A percentile compares a stretch with the other conserved stretches of the same genome.
These are phyloP conservation scores for Gobius niger DNA, from an alignment of 2,113 vertebrate species.

Conservation along the genomic window DNA sequence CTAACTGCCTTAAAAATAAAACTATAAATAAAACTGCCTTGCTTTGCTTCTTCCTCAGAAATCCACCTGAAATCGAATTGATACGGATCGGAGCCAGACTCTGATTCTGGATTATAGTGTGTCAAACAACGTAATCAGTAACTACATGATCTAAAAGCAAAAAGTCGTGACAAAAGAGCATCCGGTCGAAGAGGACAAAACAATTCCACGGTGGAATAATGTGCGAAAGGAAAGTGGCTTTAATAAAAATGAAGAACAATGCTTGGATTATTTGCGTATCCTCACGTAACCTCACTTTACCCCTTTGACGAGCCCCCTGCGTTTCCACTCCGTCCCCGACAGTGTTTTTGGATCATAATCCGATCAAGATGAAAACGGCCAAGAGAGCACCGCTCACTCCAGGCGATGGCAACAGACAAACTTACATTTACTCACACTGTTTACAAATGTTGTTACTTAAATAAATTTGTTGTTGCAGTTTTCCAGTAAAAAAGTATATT, in stretches of 20 bases:
- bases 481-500: no score
- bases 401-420: background rate
- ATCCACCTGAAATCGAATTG: no score
- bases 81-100: no score
- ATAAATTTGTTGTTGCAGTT: no score
- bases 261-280: slow-evolving; percentile 39
- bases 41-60: no score
- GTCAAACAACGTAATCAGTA: no score
- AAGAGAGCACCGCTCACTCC: background rate
- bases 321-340: background rate
- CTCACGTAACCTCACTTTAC: slow-evolving; percentile 32
- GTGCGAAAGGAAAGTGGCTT: slow-evolving; percentile 15
- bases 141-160: background rate
- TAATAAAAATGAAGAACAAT: slow-evolving; percentile 36
- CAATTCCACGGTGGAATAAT: slow-evolving; percentile 7
- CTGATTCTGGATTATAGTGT: no score
- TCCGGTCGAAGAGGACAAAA: slow-evolving; percentile 20
- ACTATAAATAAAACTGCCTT: no score
- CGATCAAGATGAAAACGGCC: slow-evolving; percentile 60
- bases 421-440: no score
- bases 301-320: background rate
- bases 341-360: slow-evolving; percentile 55
- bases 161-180: slow-evolving; percentile 21
- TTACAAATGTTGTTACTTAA: no score
- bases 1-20: no score